Evolutionary conservation across 2,113 vertebrate species (phyloP), one percentile per base, ranked within the genome.

Genomic region (Cyanoliseus patagonus): DNA sequence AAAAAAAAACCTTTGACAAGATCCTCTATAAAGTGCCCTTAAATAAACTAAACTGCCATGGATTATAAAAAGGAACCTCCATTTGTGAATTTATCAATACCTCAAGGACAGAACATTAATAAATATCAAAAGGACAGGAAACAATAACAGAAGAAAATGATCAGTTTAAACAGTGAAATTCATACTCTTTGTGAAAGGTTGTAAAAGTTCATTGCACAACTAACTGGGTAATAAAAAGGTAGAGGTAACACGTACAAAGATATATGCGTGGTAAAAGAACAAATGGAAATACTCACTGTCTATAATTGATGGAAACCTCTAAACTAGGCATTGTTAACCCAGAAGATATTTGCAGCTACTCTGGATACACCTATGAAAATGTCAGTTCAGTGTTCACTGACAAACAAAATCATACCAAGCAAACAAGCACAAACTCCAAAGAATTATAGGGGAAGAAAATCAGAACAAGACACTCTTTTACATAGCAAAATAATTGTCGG

Each of bases 351-450:
- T 64, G 10, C 47, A 83, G 4, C 13, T 88, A 19, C 22, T 55
- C 14, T 25, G 19, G 8, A 35, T 61, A 61, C 6, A 74, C 8
- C 3, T 37, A 19, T 3, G 5, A 67, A 92, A 47, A 90, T 61
- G 3, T 47, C 62, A 70, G 7, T 51, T 79, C 15, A 61, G 3
- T 25, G 3, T 46, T 92, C 52, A 64, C 25, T 63, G 51, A 63
- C 9, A 72, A 73, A 59, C 39, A 64, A 80, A 28, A 25, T 5
- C 3, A 57, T 53, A 51, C 2, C 11, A 80, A 64, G 3, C 19
- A 63, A 70, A 1, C 3, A 73, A 49, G 31, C 18, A 33, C 4
- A 52, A 70, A 42, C 0, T 1, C 6, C 3, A 31, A 46, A 63
- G 24, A 49, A 25, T n/a, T 68, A n/a, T 5, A 12, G 24, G 22